These are phyloP conservation scores for Lysandra coridon DNA, from an alignment of 2,888 invertebrate genomes.

Conservation along the genomic window DNA sequence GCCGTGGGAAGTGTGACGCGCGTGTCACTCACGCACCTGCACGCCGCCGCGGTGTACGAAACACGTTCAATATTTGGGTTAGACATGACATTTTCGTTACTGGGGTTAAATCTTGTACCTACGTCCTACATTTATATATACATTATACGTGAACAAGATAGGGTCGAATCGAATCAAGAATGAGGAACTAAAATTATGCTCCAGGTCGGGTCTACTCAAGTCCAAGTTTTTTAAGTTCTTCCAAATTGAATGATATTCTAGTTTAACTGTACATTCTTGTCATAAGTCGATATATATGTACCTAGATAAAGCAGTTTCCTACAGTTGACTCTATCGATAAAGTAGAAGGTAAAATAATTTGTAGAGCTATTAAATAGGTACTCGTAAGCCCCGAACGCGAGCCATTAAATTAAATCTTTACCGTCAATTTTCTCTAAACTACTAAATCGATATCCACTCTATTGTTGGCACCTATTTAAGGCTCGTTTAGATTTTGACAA, in stretches of 20 bases:
- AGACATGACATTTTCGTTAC: neutral
- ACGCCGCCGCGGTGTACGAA: slow-evolving; percentile 4
- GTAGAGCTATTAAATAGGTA: neutral
- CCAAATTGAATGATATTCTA: too few relatives aligned
- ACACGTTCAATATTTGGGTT: neutral
- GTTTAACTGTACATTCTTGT: too few relatives aligned
- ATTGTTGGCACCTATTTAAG: slow-evolving; percentile 17
- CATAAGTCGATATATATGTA: neutral
- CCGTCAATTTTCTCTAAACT: slow-evolving; percentile 23
- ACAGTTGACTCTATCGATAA: neutral
- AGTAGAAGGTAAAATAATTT: neutral
- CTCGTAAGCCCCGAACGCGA: neutral
- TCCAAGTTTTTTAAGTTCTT: too few relatives aligned
- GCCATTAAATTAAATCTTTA: neutral
- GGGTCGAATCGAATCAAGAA: too few relatives aligned
- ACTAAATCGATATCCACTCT: slow-evolving; percentile 18
- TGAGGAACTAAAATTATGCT: too few relatives aligned
- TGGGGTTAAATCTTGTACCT: neutral
- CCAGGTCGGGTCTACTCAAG: too few relatives aligned
- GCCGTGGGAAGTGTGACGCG: slow-evolving; percentile 15
- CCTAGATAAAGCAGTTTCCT: neutral
- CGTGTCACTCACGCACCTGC: slow-evolving; percentile 7
- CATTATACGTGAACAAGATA: too few relatives aligned
- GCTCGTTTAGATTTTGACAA: slow-evolving; percentile 34
- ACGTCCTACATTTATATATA: too few relatives aligned